phyloP scores from a whole-genome alignment of 2,888 invertebrate species.

The Orchestes rusci region DNA sequence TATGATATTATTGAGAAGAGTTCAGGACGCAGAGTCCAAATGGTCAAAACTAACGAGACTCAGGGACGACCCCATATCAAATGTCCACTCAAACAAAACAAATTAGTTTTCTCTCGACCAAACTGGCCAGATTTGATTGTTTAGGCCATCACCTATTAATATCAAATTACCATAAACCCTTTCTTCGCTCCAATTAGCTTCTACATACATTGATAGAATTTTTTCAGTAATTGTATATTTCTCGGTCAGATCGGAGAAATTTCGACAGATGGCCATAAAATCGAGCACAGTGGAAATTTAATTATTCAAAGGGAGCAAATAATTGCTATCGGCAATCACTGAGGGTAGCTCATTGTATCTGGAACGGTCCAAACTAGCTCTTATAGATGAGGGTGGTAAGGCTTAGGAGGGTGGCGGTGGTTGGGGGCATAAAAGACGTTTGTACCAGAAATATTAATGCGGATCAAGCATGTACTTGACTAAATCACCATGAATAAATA shows the following conservation, averaged over 20 bases:
- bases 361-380: slow-evolving; percentile 27
- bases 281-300: slow-evolving; percentile 43
- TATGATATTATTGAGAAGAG: neutral
- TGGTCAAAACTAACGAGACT: no score
- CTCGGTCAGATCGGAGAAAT: slow-evolving; percentile 23
- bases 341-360: slow-evolving; percentile 30
- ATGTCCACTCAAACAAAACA: no score
- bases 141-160: no score
- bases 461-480: slow-evolving; percentile 41
- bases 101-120: no score
- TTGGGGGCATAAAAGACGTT: slow-evolving; percentile 22
- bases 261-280: slow-evolving; percentile 45
- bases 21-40: neutral
- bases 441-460: slow-evolving; percentile 33
- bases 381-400: slow-evolving; percentile 25
- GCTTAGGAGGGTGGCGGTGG: slow-evolving; percentile 25
- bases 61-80: no score
- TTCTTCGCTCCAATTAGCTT: no score
- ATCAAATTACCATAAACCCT: no score
- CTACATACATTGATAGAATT: slow-evolving; percentile 25
- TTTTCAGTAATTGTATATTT: slow-evolving; percentile 37
- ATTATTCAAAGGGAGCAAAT: slow-evolving; percentile 48
- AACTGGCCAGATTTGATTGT: no score
- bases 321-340: slow-evolving; percentile 42
- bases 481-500: slow-evolving; percentile 41